Evolutionary conservation across 2,888 invertebrate genomes (phyloP).

Genomic region (Tachina fera): DNA sequence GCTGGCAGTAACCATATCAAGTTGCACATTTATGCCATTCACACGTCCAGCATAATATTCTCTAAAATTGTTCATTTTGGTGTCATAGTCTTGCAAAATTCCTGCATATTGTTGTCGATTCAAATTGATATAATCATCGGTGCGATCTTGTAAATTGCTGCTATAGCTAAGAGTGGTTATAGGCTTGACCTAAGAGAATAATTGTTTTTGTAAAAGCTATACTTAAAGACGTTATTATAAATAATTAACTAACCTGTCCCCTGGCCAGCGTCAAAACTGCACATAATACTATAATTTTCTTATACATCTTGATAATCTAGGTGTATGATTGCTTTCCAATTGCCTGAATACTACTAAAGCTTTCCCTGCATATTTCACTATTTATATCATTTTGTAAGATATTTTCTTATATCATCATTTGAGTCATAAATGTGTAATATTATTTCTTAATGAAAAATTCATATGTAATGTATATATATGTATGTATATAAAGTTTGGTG

Average conservation of each 20-base stretch:
- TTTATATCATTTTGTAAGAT: conserved; percentile 19
- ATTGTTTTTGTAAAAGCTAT: neutral
- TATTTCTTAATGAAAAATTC: neutral
- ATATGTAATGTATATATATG: no score
- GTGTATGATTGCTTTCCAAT: neutral
- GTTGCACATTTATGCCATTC: conserved; percentile 29
- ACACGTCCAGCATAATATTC: conserved; percentile 42
- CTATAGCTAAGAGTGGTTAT: neutral
- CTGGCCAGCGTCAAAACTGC: neutral
- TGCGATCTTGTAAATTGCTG: neutral
- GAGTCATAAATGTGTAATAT: neutral
- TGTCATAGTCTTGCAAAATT: conserved; percentile 54
- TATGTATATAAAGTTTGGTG: no score
- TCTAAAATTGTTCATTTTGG: conserved; percentile 43
- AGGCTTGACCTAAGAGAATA: no score
- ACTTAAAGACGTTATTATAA: neutral
- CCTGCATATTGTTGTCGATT: conserved; percentile 26
- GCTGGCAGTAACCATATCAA: conserved; percentile 28
- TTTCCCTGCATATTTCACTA: neutral
- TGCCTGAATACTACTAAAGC: conserved; percentile 1
- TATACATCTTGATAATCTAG: neutral
- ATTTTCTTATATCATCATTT: neutral
- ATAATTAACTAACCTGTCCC: neutral
- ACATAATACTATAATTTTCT: neutral
- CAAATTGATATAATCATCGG: conserved; percentile 9